Conservation (phyloP, 2,888 invertebrate species). For the Notodonta ziczac region DNA sequence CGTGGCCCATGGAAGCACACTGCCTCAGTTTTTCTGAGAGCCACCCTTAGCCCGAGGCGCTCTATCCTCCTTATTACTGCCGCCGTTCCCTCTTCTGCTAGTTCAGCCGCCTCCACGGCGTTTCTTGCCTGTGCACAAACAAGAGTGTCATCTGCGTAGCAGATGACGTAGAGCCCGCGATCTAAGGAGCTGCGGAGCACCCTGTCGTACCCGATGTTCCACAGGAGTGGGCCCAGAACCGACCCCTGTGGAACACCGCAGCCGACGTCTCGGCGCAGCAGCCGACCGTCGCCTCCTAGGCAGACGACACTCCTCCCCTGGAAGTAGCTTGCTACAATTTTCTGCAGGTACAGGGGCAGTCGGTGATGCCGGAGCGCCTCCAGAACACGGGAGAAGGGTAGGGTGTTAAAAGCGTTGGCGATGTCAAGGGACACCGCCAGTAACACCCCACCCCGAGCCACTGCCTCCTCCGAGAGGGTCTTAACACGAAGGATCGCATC, state of each 20-base stretch:
- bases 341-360: constrained; percentile 24
- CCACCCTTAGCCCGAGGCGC: no score
- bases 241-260: constrained; percentile 32
- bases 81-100: not conserved
- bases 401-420: constrained; percentile 33
- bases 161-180: no score
- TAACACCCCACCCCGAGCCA: constrained; percentile 17
- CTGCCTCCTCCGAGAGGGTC: constrained; percentile 10
- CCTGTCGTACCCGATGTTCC: no score
- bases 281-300: not conserved
- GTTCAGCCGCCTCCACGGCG: not conserved
- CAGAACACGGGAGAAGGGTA: constrained; percentile 32
- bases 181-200: no score
- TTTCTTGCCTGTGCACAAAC: constrained; percentile 1
- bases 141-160: constrained; percentile 34
- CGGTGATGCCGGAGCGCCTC: constrained; percentile 26
- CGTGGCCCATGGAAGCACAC: no score
- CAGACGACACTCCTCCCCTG: constrained; percentile 5
- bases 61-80: not conserved
- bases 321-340: constrained; percentile 17
- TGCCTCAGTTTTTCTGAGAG: no score
- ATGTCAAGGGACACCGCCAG: constrained; percentile 33
- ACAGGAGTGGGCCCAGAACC: no score
- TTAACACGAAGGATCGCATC: constrained; percentile 15
- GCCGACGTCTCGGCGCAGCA: not conserved